Evolutionary conservation across 2,797 vertebrate species (phyloP).

Genomic region (Sparidentex hasta): DNA sequence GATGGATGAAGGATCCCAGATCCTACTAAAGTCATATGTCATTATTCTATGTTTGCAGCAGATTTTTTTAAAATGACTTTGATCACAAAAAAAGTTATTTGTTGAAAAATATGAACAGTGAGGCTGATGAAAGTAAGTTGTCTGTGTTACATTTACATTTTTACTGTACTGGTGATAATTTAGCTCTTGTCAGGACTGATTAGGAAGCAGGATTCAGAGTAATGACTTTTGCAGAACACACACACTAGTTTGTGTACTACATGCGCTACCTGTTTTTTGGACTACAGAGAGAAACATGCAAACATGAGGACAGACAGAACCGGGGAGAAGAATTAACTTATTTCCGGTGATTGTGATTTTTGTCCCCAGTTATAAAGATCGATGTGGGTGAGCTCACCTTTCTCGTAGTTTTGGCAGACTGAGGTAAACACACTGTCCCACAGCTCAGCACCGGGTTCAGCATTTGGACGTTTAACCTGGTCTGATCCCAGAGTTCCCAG

Average conservation of each 20-base stretch:
- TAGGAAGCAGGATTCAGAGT: background rate
- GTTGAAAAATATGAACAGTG: too few species aligned
- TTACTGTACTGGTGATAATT: too few species aligned
- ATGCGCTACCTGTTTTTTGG: background rate
- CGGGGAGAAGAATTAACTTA: too few species aligned
- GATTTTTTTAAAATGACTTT: too few species aligned
- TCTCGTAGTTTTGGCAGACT: background rate
- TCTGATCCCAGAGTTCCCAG: slow-evolving; percentile 39
- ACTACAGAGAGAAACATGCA: background rate
- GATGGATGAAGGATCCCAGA: too few species aligned
- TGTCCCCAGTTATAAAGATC: slow-evolving; percentile 1
- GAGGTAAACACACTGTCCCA: slow-evolving; percentile 28
- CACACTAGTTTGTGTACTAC: background rate
- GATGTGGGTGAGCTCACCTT: background rate
- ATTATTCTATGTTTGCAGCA: too few species aligned
- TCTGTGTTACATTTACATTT: too few species aligned
- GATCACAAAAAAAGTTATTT: too few species aligned
- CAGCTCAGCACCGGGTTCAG: slow-evolving; percentile 17
- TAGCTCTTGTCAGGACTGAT: background rate
- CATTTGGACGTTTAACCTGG: slow-evolving; percentile 46
- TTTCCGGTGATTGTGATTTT: slow-evolving; percentile 2
- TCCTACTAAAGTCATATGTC: too few species aligned
- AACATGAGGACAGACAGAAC: background rate
- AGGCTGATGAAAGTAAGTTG: too few species aligned
- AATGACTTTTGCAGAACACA: background rate